Evolutionary conservation across 2,113 vertebrate genomes (phyloP).

Genomic region (Himantopus leucocephalus): DNA sequence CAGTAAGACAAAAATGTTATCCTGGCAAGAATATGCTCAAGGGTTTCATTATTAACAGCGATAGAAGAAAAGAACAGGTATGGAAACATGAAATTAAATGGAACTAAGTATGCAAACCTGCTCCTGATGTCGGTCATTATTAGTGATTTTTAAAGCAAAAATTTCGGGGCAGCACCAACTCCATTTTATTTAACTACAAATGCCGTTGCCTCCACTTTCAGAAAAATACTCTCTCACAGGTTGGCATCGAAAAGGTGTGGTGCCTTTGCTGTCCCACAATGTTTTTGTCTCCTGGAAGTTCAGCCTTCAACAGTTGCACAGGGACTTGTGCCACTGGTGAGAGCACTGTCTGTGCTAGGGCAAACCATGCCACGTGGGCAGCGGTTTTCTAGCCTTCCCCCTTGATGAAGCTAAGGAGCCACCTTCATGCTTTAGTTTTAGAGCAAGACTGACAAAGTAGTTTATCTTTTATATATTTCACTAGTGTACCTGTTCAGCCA

Average conservation of each 20-base stretch:
- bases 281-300: neutral
- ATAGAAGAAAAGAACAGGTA: neutral
- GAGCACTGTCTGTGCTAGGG: neutral
- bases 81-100: neutral
- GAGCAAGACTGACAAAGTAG: neutral
- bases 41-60: neutral
- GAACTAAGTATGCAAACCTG: neutral
- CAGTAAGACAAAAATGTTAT: neutral
- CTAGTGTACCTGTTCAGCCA: neutral
- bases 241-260: neutral
- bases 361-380: neutral
- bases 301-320: accelerated
- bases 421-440: neutral
- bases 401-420: neutral
- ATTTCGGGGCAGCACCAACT: neutral
- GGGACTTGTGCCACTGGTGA: neutral
- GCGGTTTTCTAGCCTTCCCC: neutral
- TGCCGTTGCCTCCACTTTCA: accelerated
- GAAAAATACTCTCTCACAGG: neutral
- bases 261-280: neutral
- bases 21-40: neutral
- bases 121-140: neutral
- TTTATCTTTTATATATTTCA: neutral
- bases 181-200: neutral
- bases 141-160: neutral